These are phyloP conservation scores for Ophiothrix spiculata DNA, from an alignment of 35 echinoderm and acorn worm species.

Conservation along the genomic window DNA sequence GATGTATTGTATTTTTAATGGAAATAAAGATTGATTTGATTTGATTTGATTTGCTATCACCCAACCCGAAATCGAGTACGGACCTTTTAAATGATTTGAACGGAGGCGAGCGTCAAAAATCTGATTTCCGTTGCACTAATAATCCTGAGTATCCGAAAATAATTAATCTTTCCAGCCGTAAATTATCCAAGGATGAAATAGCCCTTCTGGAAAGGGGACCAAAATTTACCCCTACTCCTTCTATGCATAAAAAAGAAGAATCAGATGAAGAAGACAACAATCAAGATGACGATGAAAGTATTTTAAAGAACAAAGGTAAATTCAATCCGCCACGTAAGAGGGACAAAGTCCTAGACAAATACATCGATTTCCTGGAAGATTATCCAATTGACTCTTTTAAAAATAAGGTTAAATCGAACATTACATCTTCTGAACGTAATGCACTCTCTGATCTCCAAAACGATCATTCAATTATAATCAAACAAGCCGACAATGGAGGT, in stretches of 20 bases:
- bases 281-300: too few relatives aligned
- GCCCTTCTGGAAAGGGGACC: not conserved
- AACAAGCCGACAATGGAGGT: not conserved
- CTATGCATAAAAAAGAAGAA: not conserved
- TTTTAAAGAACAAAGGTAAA: not conserved
- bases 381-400: not conserved
- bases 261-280: too few relatives aligned
- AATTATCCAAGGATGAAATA: not conserved
- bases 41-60: too few relatives aligned
- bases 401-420: not conserved
- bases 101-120: too few relatives aligned
- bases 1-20: too few relatives aligned
- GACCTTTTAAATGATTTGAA: too few relatives aligned
- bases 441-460: not conserved
- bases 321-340: not conserved
- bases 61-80: too few relatives aligned
- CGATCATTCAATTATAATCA: not conserved
- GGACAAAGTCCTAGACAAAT: not conserved
- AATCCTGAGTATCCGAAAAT: not conserved
- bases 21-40: too few relatives aligned
- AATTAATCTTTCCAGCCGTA: not conserved
- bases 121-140: too few relatives aligned
- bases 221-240: not conserved
- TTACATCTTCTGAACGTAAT: not conserved
- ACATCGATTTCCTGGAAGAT: not conserved